Base-by-base conservation (phyloP, 2,797 vertebrate species). In the Lepus oiostolus region DNA sequence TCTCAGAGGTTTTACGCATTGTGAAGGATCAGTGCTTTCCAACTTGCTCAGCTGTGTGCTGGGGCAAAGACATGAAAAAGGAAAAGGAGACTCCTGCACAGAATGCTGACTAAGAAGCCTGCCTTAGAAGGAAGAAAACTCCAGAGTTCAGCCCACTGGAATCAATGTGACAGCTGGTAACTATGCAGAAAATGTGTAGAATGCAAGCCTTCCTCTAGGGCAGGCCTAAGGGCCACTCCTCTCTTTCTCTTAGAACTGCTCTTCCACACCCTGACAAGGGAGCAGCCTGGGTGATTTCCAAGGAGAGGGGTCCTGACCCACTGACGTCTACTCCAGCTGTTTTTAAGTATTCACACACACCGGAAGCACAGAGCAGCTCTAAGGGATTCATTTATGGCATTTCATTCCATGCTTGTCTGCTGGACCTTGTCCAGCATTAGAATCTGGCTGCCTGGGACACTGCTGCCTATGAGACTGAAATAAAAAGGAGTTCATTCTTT, bases 41-140 rank as follows among this genome's bases (percentile, higher is more conserved):
- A 54, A 77, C 50, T 76, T 90, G 63, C 42, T 85, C 52, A 71
- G 80, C 54, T 94, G 68, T 88, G 95, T 77, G 63, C 42, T 16
- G 85, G 71, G 81, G 28, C 35, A 82, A 94, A 97, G 62, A 17
- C 90, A 90, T 58, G 71, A 74, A 62, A 97, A 93, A 84, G 54
- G 1, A 54, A 87, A 5, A 30, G 2, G 52, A 38, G n/a, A 81
- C 26, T 75, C 30, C 95, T 93, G 97, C 97, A 97, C 50, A 94
- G 97, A 98, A 97, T 96, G 97, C 98, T 98, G 98, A 98, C 97
- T 98, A 97, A 98, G 97, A 98, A 98, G 96, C 96, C 95, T 98
- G 97, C 98, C 98, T 98, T 98, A 98, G 96, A 98, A 98, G 98
- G 98, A 98, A 98, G 97, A 98, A 98, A 98, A 98, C 52, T 97